These are phyloP conservation scores for Palaemon carinicauda DNA, from an alignment of 1,140 invertebrate species.

Conservation along the genomic window DNA sequence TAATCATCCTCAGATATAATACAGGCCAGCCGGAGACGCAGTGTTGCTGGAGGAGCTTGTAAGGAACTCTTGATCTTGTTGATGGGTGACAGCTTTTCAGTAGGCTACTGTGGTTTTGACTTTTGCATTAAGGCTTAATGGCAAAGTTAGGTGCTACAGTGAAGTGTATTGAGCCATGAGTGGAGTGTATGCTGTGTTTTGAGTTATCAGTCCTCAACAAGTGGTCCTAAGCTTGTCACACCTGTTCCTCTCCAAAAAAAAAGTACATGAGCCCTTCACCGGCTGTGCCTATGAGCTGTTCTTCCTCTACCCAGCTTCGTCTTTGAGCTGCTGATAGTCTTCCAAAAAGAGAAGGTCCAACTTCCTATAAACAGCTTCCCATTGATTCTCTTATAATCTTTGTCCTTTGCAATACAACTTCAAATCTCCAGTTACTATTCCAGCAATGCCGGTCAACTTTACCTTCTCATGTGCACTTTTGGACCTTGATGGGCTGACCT, in stretches of 20 bases:
- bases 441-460: too few relatives aligned
- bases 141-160: background rate
- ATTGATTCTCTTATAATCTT: background rate
- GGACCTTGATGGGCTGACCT: background rate
- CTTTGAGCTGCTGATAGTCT: conserved; percentile 15
- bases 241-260: background rate
- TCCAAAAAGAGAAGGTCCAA: conserved; percentile 19
- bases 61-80: background rate
- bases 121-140: background rate
- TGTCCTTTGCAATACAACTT: background rate
- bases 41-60: background rate
- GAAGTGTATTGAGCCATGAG: background rate
- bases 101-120: background rate
- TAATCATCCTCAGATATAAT: conserved; percentile 19
- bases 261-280: background rate
- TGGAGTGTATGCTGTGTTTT: background rate
- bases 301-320: conserved; percentile 6
- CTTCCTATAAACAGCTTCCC: background rate
- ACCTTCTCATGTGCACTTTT: background rate
- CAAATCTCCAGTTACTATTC: background rate
- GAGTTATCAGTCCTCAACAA: background rate
- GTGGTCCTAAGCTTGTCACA: conserved; percentile 3
- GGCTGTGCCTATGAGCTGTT: conserved; percentile 22
- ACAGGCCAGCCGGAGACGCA: conserved; percentile 7
- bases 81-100: background rate